Evolutionary conservation across 1,140 invertebrate species (phyloP).

Genomic region (Colletes latitarsis): DNA sequence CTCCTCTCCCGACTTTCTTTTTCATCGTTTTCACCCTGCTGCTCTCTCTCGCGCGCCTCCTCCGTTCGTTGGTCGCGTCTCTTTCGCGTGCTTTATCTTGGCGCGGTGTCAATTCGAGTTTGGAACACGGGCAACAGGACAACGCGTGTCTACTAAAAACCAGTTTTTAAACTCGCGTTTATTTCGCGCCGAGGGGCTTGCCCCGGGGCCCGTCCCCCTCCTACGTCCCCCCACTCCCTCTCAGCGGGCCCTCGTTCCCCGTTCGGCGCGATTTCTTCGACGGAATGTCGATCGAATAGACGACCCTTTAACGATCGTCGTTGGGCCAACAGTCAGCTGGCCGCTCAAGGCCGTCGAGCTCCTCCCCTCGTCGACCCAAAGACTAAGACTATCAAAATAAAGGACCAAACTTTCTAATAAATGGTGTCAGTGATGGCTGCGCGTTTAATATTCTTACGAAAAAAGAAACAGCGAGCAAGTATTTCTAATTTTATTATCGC

Average conservation of each 20-base stretch:
- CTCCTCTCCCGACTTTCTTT: not conserved
- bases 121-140: constrained; percentile 76
- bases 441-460: no score
- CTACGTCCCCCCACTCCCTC: constrained; percentile 1
- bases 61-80: constrained; percentile 24
- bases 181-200: constrained; percentile 63
- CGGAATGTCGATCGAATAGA: constrained; percentile 13
- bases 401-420: no score
- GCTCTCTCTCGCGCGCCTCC: constrained; percentile 6
- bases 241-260: not conserved
- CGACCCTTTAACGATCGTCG: not conserved
- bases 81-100: constrained; percentile 71
- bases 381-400: no score
- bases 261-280: constrained; percentile 13
- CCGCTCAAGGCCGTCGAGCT: no score
- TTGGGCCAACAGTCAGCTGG: no score
- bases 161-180: constrained; percentile 77
- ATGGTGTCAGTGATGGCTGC: no score
- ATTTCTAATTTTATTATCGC: no score
- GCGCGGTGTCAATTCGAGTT: constrained; percentile 79
- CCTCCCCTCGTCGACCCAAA: no score
- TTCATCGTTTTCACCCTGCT: constrained; percentile 8
- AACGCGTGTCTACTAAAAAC: constrained; percentile 79
- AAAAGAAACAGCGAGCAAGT: no score
- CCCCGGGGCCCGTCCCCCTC: not conserved